These are phyloP conservation scores for Premnoplex brunnescens DNA, from an alignment of 2,797 vertebrate genomes.

Conservation along the genomic window DNA sequence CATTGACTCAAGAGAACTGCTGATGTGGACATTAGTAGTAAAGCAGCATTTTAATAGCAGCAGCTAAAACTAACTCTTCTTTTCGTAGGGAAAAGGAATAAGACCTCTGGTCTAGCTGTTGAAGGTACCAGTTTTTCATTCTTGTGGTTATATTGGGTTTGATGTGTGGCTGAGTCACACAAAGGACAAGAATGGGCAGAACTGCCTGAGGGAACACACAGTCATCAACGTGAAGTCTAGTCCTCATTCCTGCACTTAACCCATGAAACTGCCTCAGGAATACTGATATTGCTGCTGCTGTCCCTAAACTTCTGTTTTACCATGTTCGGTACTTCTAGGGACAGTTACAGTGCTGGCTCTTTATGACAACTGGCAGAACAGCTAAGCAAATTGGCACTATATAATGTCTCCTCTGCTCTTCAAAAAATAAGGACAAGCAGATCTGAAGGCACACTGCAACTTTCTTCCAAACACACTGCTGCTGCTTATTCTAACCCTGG, in stretches of 20 bases:
- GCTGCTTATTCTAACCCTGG: background rate
- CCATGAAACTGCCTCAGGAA: background rate
- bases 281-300: background rate
- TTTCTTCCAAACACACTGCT: background rate
- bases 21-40: background rate
- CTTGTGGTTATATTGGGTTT: background rate
- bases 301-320: background rate
- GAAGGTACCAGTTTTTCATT: background rate
- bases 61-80: background rate
- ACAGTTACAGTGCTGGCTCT: background rate
- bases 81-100: background rate
- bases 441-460: background rate
- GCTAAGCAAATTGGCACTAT: background rate
- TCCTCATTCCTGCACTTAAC: background rate
- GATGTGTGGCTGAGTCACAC: background rate
- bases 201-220: background rate
- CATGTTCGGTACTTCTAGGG: background rate
- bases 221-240: background rate
- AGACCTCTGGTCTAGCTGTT: background rate
- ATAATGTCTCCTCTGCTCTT: background rate
- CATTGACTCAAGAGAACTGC: background rate
- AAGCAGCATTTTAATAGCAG: background rate
- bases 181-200: background rate
- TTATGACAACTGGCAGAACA: background rate
- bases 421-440: background rate